phyloP scores from a whole-genome alignment of 2,113 vertebrate genomes.

The Eptesicus fuscus region DNA sequence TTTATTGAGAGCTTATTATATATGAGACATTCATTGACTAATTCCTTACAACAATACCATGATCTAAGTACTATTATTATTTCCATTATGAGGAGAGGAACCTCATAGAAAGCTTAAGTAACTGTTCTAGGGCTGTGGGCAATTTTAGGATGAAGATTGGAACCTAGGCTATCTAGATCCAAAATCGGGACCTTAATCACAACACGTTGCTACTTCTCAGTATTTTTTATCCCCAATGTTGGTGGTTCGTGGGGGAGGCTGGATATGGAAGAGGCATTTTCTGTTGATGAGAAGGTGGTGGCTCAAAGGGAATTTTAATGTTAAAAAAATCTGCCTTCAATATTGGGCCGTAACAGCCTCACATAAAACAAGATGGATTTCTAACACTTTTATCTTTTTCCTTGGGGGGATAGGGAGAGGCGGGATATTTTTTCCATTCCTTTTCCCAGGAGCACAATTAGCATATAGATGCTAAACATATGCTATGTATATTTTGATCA shows the following conservation, averaged over 20 bases:
- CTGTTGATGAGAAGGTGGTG: neutral
- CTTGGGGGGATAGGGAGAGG: neutral
- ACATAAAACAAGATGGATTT: neutral
- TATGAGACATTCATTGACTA: neutral
- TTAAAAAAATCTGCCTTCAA: neutral
- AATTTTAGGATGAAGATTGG: slow-evolving; percentile 25
- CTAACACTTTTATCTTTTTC: neutral
- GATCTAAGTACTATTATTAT: neutral
- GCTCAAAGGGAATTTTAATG: neutral
- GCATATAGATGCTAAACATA: neutral
- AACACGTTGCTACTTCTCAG: neutral
- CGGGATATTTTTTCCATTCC: neutral
- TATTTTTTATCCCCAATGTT: neutral
- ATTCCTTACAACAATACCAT: neutral
- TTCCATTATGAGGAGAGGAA: neutral
- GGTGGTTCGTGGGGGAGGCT: neutral
- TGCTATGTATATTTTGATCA: neutral
- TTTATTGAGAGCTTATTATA: neutral
- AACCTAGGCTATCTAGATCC: neutral
- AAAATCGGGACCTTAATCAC: neutral
- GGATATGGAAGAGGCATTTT: neutral
- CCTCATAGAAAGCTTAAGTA: neutral
- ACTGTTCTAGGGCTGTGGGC: neutral
- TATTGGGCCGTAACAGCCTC: neutral
- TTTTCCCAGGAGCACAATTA: neutral